Evolutionary conservation across 2,888 invertebrate genomes (phyloP).

Genomic region (Drosophila quasianomalipes): DNA sequence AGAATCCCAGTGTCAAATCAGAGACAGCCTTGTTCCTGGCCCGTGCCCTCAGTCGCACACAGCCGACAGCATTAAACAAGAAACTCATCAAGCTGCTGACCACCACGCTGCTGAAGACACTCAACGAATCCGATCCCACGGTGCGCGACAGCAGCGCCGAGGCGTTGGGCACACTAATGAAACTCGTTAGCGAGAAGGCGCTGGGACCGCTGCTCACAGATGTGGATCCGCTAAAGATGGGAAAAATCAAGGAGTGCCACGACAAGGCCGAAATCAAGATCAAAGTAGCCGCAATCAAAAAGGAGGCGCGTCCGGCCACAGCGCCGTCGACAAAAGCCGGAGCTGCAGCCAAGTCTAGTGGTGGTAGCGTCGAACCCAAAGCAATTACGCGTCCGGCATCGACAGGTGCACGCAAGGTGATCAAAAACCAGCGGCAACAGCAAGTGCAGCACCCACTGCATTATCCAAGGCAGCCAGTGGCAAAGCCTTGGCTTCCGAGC

Average conservation of each 20-base stretch:
- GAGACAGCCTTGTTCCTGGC: slow-evolving; percentile 94
- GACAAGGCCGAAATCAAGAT: slow-evolving; percentile 96
- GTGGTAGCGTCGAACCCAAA: slow-evolving; percentile 80
- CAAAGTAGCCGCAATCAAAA: slow-evolving; percentile 89
- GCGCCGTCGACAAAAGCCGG: slow-evolving; percentile 82
- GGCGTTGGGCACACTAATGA: slow-evolving; percentile 97
- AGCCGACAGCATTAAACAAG: slow-evolving; percentile 93
- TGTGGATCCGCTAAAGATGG: slow-evolving; percentile 95
- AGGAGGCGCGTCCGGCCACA: slow-evolving; percentile 85
- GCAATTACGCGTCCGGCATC: slow-evolving; percentile 83
- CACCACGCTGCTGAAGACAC: slow-evolving; percentile 90
- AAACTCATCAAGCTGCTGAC: slow-evolving; percentile 94
- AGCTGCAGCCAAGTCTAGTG: slow-evolving; percentile 79
- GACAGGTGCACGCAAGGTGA: slow-evolving; percentile 33
- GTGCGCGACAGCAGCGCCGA: slow-evolving; percentile 97
- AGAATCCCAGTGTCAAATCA: slow-evolving; percentile 95
- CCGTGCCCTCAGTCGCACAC: slow-evolving; percentile 92
- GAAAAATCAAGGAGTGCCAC: slow-evolving; percentile 96
- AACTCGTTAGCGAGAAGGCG: slow-evolving; percentile 96
- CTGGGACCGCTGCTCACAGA: slow-evolving; percentile 94
- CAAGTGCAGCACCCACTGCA: slow-evolving; percentile 56
- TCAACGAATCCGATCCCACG: slow-evolving; percentile 90
- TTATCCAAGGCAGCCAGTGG: slow-evolving; percentile 80
- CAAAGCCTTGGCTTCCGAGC: slow-evolving; percentile 86
- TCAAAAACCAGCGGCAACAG: slow-evolving; percentile 48